phyloP scores from a whole-genome alignment of 2,888 invertebrate genomes.

The Drepanosiphum platanoidis region DNA sequence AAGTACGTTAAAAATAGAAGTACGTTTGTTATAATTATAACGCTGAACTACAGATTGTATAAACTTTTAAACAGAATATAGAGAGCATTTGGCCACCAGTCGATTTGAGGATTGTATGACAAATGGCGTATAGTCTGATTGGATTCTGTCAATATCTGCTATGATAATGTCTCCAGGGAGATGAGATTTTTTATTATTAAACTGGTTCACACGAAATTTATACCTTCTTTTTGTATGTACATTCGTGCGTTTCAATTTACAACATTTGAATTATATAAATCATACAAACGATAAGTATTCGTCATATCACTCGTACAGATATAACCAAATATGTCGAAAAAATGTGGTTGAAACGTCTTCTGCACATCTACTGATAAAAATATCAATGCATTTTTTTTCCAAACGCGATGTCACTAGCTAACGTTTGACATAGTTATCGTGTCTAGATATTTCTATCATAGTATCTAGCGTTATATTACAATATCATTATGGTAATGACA shows the following conservation, averaged over 20 bases:
- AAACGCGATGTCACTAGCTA: not conserved
- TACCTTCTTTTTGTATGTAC: too few species aligned
- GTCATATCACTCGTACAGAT: too few species aligned
- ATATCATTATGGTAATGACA: too few species aligned
- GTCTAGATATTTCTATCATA: not conserved
- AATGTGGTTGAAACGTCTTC: not conserved
- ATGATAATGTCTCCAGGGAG: not conserved
- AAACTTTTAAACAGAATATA: too few species aligned
- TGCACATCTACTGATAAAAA: not conserved
- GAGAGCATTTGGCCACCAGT: not conserved
- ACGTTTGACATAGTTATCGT: not conserved
- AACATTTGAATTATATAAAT: not conserved
- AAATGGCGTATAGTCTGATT: not conserved
- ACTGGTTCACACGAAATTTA: not conserved
- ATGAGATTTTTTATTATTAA: not conserved
- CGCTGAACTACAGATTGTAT: not conserved
- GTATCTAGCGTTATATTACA: too few species aligned
- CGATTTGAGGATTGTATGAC: not conserved
- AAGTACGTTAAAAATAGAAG: conserved; percentile 47
- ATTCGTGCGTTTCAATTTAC: not conserved
- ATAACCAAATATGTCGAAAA: too few species aligned
- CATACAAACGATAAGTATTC: too few species aligned
- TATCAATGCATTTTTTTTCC: not conserved
- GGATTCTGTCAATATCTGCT: not conserved
- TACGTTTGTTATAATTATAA: conserved; percentile 1